These are phyloP conservation scores for Apomyelois bistriatella DNA, from an alignment of 2,888 invertebrate species.

Conservation along the genomic window DNA sequence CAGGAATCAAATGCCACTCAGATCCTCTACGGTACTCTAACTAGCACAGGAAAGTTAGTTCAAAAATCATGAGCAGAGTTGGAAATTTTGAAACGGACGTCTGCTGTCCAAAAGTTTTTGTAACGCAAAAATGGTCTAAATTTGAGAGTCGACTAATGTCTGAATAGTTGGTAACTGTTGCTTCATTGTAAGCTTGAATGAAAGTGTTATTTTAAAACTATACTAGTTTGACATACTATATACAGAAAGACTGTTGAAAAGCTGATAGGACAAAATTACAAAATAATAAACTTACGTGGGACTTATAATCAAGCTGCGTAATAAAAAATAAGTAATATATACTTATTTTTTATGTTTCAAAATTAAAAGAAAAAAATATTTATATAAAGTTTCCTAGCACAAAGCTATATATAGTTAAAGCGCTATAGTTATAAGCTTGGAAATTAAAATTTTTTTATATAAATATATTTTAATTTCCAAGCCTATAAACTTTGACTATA, in stretches of 20 bases:
- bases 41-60: conserved; percentile 50
- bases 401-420: too few relatives aligned
- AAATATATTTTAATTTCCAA: too few relatives aligned
- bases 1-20: not conserved
- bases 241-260: not conserved
- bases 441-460: too few relatives aligned
- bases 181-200: not conserved
- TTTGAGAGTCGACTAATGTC: conserved; percentile 9
- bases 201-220: not conserved
- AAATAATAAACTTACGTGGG: too few relatives aligned
- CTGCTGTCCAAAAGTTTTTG: conserved; percentile 34
- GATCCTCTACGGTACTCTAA: conserved; percentile 18
- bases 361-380: too few relatives aligned
- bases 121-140: conserved; percentile 22
- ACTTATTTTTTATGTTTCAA: too few relatives aligned
- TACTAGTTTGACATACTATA: not conserved
- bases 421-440: too few relatives aligned
- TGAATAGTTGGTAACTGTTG: conserved; percentile 5
- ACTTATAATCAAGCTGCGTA: too few relatives aligned
- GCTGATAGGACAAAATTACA: too few relatives aligned
- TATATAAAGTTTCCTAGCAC: too few relatives aligned
- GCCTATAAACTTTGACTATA: too few relatives aligned
- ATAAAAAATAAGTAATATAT: too few relatives aligned
- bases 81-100: conserved; percentile 53
- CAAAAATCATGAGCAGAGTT: conserved; percentile 59